phyloP scores from a whole-genome alignment of 2,888 invertebrate species.

The Conus canariensis region DNA sequence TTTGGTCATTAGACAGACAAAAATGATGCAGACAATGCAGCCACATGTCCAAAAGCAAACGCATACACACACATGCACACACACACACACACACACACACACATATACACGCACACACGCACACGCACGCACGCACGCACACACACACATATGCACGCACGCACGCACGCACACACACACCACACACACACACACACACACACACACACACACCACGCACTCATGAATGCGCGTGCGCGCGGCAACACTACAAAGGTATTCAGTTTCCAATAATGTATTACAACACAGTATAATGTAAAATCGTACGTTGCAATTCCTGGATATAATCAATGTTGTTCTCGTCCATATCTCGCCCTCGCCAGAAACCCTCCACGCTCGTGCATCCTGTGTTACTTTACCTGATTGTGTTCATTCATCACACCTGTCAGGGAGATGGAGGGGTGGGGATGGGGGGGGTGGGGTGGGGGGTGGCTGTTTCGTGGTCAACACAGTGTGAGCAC shows the following conservation, averaged over 20 bases:
- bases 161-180: neutral
- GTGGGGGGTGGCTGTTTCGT: too few species aligned
- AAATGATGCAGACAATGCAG: neutral
- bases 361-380: too few species aligned
- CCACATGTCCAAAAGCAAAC: neutral
- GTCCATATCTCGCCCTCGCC: too few species aligned
- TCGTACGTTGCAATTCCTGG: too few species aligned
- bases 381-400: too few species aligned
- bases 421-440: too few species aligned
- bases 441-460: too few species aligned
- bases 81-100: neutral
- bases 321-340: too few species aligned
- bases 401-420: too few species aligned
- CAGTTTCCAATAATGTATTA: too few species aligned
- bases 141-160: neutral
- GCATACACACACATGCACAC: neutral
- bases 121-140: neutral
- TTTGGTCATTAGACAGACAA: neutral
- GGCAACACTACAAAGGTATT: neutral
- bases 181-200: slow-evolving; percentile 1
- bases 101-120: neutral
- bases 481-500: too few species aligned
- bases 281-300: too few species aligned
- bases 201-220: neutral
- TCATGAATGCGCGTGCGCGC: neutral